A percentile compares a stretch with the other conserved stretches of the same genome.
These are phyloP conservation scores for Allobates femoralis DNA, from an alignment of 2,797 vertebrate genomes.

Conservation along the genomic window DNA sequence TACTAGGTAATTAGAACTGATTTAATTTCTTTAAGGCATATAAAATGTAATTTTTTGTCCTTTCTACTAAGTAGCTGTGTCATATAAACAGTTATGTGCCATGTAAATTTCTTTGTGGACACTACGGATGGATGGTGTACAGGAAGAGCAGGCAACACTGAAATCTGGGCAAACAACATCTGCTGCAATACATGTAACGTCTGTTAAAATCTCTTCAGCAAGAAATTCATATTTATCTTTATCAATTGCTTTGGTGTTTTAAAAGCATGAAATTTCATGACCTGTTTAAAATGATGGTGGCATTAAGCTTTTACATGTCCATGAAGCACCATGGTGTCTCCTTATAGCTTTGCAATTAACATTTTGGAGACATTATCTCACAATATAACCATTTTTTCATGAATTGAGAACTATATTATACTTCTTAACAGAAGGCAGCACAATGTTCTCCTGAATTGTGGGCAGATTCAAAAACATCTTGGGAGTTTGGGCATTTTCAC, in stretches of 20 bases:
- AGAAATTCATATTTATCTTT: background rate
- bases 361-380: background rate
- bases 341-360: background rate
- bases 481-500: too few species aligned
- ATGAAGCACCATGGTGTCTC: background rate
- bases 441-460: background rate
- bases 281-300: background rate
- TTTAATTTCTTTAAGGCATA: too few species aligned
- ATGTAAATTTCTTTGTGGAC: too few species aligned
- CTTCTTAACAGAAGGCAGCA: background rate
- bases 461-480: too few species aligned
- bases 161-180: background rate
- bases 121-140: too few species aligned
- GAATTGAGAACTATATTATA: background rate
- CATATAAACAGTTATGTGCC: too few species aligned
- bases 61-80: too few species aligned
- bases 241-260: background rate
- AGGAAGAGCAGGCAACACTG: too few species aligned
- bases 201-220: background rate
- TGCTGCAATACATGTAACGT: background rate
- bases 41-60: too few species aligned
- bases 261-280: background rate
- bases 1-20: too few species aligned
- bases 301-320: background rate
- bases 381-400: background rate